Percentiles rank a stretch among this genome's conserved stretches.
These are phyloP conservation scores for Dissostichus mawsoni DNA, from an alignment of 2,113 vertebrate genomes.

Conservation along the genomic window DNA sequence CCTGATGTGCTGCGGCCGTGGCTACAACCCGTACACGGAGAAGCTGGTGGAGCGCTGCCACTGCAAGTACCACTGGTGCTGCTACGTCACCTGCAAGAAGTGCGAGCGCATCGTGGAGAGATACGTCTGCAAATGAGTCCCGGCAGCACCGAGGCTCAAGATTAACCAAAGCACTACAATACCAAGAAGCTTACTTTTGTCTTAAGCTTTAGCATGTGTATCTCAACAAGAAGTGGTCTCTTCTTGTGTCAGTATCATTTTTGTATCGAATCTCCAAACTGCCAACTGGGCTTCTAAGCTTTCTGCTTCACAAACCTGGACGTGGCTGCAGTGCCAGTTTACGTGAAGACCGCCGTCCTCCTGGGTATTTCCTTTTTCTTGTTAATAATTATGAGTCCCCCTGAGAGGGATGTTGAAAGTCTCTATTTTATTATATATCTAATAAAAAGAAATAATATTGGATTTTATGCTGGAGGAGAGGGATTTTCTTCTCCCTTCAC, in stretches of 20 bases:
- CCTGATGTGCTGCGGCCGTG: constrained; percentile 98
- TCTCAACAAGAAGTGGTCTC: constrained; percentile 67
- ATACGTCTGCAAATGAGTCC: constrained; percentile 97
- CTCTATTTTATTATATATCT: constrained; percentile 80
- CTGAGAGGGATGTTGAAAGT: constrained; percentile 67
- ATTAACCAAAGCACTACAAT: constrained; percentile 81
- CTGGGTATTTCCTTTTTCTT: constrained; percentile 64
- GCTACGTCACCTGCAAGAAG: constrained; percentile 98
- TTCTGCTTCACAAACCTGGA: constrained; percentile 51
- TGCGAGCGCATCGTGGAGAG: constrained; percentile 94
- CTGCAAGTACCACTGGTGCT: constrained; percentile 99
- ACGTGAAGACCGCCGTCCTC: constrained; percentile 74
- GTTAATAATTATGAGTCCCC: constrained; percentile 62
- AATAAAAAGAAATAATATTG: constrained; percentile 77
- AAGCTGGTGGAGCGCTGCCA: constrained; percentile 96
- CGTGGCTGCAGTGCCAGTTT: constrained; percentile 45
- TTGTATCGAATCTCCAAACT: constrained; percentile 65
- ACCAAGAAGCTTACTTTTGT: constrained; percentile 73
- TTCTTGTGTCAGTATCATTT: constrained; percentile 64
- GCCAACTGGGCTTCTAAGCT: constrained; percentile 47
- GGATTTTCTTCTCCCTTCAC: constrained; percentile 32
- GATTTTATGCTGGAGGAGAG: constrained; percentile 70
- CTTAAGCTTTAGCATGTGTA: constrained; percentile 78
- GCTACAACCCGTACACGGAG: constrained; percentile 98
- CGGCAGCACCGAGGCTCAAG: constrained; percentile 45